Percentiles rank a stretch among this genome's conserved stretches.
Conservation (phyloP, 2,113 vertebrate genomes). For the Campylomormyrus numenius region DNA sequence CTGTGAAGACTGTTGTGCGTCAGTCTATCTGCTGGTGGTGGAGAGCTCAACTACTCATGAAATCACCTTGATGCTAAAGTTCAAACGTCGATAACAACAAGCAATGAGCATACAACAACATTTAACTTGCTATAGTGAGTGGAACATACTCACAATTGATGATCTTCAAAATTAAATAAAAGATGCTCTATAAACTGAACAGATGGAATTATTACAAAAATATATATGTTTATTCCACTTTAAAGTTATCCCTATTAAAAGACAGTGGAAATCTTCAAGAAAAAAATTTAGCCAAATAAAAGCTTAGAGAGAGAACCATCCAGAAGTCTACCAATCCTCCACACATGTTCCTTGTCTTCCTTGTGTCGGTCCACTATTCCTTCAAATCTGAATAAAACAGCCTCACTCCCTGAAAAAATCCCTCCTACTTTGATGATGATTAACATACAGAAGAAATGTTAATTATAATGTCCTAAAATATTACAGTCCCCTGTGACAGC, state of each 20-base stretch:
- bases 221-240: background rate
- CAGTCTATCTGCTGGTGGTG: background rate
- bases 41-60: background rate
- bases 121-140: background rate
- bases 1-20: background rate
- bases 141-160: conserved; percentile 8
- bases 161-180: background rate
- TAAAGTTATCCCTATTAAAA: background rate
- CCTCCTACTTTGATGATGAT: background rate
- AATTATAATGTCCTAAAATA: conserved; percentile 10
- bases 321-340: background rate
- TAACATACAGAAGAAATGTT: conserved; percentile 3
- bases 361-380: background rate
- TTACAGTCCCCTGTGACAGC: background rate
- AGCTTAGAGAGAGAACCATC: background rate
- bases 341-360: background rate
- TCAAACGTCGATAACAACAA: background rate
- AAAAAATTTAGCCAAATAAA: background rate
- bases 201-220: background rate
- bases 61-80: background rate
- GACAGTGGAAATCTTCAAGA: background rate
- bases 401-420: background rate
- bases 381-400: background rate
- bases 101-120: background rate
- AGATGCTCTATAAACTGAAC: background rate